A percentile compares a stretch with the other conserved stretches of the same genome.
Conservation (phyloP, 2,797 vertebrate species). For the Lepilemur septentrionalis region DNA sequence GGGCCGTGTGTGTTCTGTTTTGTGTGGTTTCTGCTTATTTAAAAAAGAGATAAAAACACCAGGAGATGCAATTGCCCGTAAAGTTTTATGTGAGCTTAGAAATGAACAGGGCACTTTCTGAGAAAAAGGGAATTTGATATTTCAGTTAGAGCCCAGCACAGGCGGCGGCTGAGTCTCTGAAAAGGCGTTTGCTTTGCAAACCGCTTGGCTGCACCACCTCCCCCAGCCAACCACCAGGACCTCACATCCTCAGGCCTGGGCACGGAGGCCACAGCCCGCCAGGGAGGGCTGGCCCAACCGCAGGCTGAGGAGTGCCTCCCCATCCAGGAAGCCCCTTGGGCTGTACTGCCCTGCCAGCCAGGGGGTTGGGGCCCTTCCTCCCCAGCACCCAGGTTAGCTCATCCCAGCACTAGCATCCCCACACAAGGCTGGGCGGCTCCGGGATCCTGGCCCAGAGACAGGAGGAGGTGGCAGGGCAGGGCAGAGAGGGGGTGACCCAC, state of each 20-base stretch:
- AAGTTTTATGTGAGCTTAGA: background rate
- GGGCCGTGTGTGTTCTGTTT: accelerated
- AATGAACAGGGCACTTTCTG: background rate
- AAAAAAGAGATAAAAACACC: background rate
- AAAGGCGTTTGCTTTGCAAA: background rate
- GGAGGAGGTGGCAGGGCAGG: too few relatives aligned
- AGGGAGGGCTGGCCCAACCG: background rate
- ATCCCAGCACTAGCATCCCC: accelerated
- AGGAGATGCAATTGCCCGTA: background rate
- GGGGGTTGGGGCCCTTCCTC: too few relatives aligned
- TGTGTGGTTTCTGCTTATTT: background rate
- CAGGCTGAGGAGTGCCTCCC: accelerated
- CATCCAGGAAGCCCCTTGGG: background rate
- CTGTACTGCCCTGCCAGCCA: background rate
- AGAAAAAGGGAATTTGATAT: background rate
- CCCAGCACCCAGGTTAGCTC: background rate
- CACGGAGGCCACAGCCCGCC: accelerated
- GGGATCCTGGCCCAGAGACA: background rate
- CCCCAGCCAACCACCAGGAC: accelerated
- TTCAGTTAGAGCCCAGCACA: background rate
- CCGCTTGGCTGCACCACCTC: background rate
- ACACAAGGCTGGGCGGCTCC: background rate
- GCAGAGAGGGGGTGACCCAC: background rate
- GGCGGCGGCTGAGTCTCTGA: background rate
- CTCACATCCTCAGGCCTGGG: accelerated